Percentiles rank a stretch among this genome's conserved stretches.
phyloP scores from a whole-genome alignment of 2,797 vertebrate genomes.

The Myotis planiceps region DNA sequence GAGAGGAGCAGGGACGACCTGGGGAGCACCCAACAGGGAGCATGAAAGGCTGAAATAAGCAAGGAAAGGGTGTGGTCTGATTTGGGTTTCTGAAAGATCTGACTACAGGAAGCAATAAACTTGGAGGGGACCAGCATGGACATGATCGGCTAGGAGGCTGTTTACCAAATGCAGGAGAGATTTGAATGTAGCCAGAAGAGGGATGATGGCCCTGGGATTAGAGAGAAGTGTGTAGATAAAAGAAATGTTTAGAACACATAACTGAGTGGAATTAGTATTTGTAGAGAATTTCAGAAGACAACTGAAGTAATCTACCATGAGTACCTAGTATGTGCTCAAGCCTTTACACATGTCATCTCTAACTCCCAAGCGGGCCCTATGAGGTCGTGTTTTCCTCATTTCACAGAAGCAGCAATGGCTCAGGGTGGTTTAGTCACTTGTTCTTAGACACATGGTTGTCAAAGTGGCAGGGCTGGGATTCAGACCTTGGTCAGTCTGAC shows the following conservation, averaged over 20 bases:
- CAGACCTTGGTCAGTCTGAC: background rate
- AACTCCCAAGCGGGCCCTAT: background rate
- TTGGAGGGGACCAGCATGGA: background rate
- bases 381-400: background rate
- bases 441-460: background rate
- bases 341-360: background rate
- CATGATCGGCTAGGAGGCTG: background rate
- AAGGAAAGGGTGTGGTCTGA: background rate
- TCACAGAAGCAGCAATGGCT: background rate
- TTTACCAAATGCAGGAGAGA: background rate
- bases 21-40: background rate
- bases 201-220: background rate
- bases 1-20: background rate
- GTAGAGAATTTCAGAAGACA: background rate
- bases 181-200: background rate
- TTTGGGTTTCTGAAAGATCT: background rate
- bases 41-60: background rate
- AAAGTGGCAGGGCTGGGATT: background rate
- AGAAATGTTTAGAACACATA: background rate
- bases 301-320: background rate
- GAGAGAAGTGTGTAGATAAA: background rate
- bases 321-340: background rate
- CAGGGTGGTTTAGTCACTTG: background rate
- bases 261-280: background rate
- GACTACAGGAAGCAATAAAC: background rate